phyloP scores from a whole-genome alignment of 2,113 vertebrate species.

The Ardeotis arabs region DNA sequence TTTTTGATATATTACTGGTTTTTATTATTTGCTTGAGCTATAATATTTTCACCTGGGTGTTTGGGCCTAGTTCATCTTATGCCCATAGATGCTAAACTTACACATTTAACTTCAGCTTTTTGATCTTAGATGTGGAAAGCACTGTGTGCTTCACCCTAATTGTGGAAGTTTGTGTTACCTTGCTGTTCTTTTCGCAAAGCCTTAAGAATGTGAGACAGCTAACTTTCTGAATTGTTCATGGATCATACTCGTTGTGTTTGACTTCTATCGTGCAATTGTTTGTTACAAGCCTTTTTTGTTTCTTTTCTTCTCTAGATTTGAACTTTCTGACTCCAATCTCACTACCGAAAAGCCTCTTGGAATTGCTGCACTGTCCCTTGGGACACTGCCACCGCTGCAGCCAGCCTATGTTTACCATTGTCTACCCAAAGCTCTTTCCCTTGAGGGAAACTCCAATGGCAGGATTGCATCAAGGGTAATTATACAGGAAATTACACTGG shows the following conservation, averaged over 20 bases:
- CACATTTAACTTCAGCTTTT: neutral
- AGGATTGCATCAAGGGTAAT: slow-evolving; percentile 92
- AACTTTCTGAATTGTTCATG: neutral
- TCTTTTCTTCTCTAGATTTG: slow-evolving; percentile 76
- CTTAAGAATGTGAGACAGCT: neutral
- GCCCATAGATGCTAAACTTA: neutral
- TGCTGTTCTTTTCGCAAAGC: neutral
- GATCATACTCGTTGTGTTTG: neutral
- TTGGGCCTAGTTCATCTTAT: neutral
- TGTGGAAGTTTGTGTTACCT: neutral
- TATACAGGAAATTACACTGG: slow-evolving; percentile 54
- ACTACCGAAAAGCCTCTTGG: slow-evolving; percentile 89
- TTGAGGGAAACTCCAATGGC: slow-evolving; percentile 92
- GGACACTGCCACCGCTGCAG: slow-evolving; percentile 96
- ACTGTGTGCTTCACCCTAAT: neutral
- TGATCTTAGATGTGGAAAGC: neutral
- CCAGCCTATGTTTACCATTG: slow-evolving; percentile 96
- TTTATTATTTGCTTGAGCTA: neutral
- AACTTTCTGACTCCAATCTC: slow-evolving; percentile 82
- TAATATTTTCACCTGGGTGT: neutral
- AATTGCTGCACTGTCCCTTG: slow-evolving; percentile 89
- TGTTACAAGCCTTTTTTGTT: slow-evolving; percentile 3
- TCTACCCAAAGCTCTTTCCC: slow-evolving; percentile 95
- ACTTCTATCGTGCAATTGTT: neutral
- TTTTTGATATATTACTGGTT: neutral